Evolutionary conservation across 2,797 vertebrate species (phyloP), one percentile per base, ranked within the genome.

Genomic region (Buphagus erythrorhynchus): DNA sequence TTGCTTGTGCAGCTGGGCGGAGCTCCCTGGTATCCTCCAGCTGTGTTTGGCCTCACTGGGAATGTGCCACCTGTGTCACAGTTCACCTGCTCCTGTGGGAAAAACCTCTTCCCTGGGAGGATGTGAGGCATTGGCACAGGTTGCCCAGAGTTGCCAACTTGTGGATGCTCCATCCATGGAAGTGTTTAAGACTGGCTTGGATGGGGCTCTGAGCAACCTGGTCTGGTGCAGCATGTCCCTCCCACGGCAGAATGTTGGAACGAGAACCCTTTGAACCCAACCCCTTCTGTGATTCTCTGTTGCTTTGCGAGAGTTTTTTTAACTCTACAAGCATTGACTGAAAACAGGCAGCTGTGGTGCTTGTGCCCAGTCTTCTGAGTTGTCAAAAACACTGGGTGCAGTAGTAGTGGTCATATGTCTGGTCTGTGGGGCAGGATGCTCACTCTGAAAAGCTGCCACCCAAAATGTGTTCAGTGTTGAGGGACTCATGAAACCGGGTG

Each of bases 11-110:
- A 3, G n/a, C 73, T 13, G 62, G 35, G 68, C 61, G 10, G 6
- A 33, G n/a, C 25, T 46, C 21, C 16, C 17, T 10, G 29, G 1
- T 21, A 10, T 20, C 25, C 17, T 19, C 10, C 0, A 13, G 31
- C 7, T 14, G 29, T 5, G 1, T 26, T 40, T 10, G 74, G 40
- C 8, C 4, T 2, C 11, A 0, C 0, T n/a, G 3, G 1, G 3
- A 14, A 8, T 1, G 15, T 21, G 36, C 15, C 8, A 1, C 9
- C 0, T 0, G 2, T 31, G 1, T 38, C 13, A 4, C 19, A 2
- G 42, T 15, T 46, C 12, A 13, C 2, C 2, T 8, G 5, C 13
- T 71, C 6, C 0, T 5, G 7, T 13, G 24, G n/a, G 20, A 19
- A 26, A 57, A 46, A 35, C 5, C 21, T 66, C 33, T 58, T 52